Percentiles rank a stretch among this genome's conserved stretches.
Evolutionary conservation across 2,113 vertebrate species (phyloP).

Genomic region (western clawed frog (Xenopus tropicalis)): DNA sequence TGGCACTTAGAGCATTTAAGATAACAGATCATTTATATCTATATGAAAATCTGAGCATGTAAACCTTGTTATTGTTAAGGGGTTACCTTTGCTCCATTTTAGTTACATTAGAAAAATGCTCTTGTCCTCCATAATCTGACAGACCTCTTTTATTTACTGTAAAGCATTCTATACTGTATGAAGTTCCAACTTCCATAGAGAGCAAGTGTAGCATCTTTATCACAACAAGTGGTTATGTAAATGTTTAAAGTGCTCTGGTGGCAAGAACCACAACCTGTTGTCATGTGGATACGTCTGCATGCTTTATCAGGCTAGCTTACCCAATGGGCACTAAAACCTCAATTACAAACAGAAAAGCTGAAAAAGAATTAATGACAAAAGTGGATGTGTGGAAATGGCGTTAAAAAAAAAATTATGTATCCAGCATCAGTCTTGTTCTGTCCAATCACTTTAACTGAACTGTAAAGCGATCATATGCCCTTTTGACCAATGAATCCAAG

Average conservation of each 20-base stretch:
- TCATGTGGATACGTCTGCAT: conserved; percentile 51
- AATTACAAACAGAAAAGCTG: conserved; percentile 38
- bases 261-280: conserved; percentile 40
- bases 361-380: conserved; percentile 41
- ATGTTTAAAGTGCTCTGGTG: conserved; percentile 47
- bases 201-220: conserved; percentile 49
- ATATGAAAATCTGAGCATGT: no score
- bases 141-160: conserved; percentile 29
- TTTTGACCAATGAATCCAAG: conserved; percentile 39
- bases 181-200: conserved; percentile 31
- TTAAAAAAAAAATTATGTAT: conserved; percentile 24
- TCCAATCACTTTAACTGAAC: conserved; percentile 44
- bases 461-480: not conserved
- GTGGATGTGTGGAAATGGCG: conserved; percentile 45
- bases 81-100: no score
- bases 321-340: conserved; percentile 26
- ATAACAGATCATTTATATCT: no score
- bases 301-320: conserved; percentile 53
- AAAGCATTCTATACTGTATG: conserved; percentile 46
- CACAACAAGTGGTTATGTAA: conserved; percentile 46
- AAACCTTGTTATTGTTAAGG: no score
- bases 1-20: no score
- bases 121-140: no score
- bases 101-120: no score
- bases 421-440: conserved; percentile 41